Conservation (phyloP, 2,888 invertebrate species). For the Pecten maximus region DNA sequence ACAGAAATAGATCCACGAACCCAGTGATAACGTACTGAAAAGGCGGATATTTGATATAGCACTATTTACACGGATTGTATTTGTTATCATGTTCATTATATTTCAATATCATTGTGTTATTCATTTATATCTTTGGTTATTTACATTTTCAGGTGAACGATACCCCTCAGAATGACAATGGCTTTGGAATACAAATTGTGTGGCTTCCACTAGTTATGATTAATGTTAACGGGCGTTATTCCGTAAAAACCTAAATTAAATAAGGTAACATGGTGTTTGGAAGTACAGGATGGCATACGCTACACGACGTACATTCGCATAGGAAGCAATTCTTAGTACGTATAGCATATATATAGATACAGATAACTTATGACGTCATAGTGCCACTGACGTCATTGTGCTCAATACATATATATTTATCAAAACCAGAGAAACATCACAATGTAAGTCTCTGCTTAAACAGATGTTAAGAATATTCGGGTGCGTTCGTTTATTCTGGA, state of each 20-base stretch:
- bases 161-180: neutral
- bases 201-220: neutral
- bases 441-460: neutral
- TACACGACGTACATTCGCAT: neutral
- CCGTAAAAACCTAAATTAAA: neutral
- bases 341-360: neutral
- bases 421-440: too few species aligned
- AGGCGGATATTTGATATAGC: too few species aligned
- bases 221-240: neutral
- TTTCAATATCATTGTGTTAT: too few species aligned
- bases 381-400: conserved; percentile 24
- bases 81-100: too few species aligned
- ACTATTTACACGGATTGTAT: too few species aligned
- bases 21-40: too few species aligned
- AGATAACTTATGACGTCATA: neutral
- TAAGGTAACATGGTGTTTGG: neutral
- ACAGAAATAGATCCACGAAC: too few species aligned
- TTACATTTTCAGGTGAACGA: neutral
- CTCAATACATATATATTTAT: conserved; percentile 23
- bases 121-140: too few species aligned
- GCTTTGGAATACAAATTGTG: neutral
- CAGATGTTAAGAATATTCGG: neutral
- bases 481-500: neutral
- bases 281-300: neutral
- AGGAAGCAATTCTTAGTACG: neutral